Conservation (phyloP, 2,888 invertebrate species). For the Auanema sp. region DNA sequence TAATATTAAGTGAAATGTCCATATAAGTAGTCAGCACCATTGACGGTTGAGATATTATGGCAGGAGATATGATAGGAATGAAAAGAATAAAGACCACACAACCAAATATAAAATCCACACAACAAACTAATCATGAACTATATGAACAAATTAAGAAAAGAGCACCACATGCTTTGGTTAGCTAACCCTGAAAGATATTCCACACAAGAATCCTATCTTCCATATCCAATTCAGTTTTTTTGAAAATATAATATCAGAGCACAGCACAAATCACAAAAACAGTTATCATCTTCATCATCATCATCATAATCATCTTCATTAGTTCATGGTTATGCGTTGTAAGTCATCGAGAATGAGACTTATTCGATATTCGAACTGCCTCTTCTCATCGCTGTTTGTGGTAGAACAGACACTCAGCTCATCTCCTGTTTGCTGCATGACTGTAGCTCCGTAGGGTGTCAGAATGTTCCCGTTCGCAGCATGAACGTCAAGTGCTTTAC, state of each 20-base stretch:
- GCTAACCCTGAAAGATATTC: conserved; percentile 8
- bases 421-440: conserved; percentile 26
- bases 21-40: too few relatives aligned
- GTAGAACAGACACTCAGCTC: conserved; percentile 20
- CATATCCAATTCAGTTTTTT: not conserved
- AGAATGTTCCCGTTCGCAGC: too few relatives aligned
- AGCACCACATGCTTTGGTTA: not conserved
- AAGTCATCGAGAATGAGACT: conserved; percentile 58
- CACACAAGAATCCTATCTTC: conserved; percentile 6
- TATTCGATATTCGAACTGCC: conserved; percentile 58
- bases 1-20: too few relatives aligned
- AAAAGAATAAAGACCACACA: not conserved
- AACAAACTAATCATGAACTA: too few relatives aligned
- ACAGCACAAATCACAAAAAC: too few relatives aligned
- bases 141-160: too few relatives aligned
- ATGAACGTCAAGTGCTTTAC: too few relatives aligned
- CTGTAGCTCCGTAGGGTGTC: too few relatives aligned
- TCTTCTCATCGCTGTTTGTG: conserved; percentile 27
- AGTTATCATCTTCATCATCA: too few relatives aligned
- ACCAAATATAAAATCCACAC: not conserved
- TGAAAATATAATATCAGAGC: too few relatives aligned
- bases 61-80: not conserved
- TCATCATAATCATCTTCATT: not conserved
- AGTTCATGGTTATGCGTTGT: conserved; percentile 27
- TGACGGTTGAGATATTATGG: not conserved